phyloP scores from a whole-genome alignment of 2,888 invertebrate species.

The Drosophila melanosoma region DNA sequence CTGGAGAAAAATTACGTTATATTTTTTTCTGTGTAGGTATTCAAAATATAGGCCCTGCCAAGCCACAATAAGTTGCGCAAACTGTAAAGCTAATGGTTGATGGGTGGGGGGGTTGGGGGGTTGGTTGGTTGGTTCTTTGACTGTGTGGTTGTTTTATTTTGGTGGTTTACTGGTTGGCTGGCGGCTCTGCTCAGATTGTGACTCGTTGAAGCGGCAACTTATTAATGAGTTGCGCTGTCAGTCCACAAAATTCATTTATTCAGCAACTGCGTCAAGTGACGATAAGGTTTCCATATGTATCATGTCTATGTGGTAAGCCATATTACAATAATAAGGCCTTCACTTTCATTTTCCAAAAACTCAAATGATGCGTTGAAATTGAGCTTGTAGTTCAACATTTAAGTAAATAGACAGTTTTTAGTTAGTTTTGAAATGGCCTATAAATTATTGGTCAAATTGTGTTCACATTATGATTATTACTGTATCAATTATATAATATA shows the following conservation, averaged over 20 bases:
- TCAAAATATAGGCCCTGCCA: constrained; percentile 5
- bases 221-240: constrained; percentile 40
- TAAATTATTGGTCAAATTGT: neutral
- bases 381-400: neutral
- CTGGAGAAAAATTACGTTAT: no score
- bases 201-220: constrained; percentile 39
- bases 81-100: constrained; percentile 3
- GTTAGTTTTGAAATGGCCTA: neutral
- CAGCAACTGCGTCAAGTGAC: constrained; percentile 17
- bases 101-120: neutral
- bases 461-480: neutral
- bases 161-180: constrained; percentile 2
- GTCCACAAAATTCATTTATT: constrained; percentile 21
- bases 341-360: neutral
- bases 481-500: neutral
- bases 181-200: constrained; percentile 32
- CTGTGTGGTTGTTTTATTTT: neutral
- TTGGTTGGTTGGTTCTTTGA: constrained; percentile 10
- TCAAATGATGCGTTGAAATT: neutral
- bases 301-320: constrained; percentile 2
- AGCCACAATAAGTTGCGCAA: constrained; percentile 45
- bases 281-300: neutral
- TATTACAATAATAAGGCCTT: neutral
- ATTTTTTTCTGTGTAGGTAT: neutral
- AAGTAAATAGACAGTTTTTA: neutral